Evolutionary conservation across 2,113 vertebrate genomes (phyloP).

Genomic region (Pelodiscus sinensis): DNA sequence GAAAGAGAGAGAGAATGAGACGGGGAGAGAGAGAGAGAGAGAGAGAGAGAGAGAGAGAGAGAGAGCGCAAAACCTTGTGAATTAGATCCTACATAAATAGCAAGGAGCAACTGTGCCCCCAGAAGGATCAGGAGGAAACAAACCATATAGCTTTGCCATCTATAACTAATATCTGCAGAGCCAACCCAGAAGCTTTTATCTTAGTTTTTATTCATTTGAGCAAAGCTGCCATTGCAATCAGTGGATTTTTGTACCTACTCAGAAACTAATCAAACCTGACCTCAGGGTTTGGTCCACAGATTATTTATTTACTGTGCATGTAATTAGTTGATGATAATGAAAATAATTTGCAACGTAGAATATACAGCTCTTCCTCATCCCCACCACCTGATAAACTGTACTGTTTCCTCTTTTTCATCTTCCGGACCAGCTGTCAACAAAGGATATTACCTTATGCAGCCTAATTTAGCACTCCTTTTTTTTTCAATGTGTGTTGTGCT

Average conservation of each 20-base stretch:
- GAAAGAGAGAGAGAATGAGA: neutral
- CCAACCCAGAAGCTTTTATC: neutral
- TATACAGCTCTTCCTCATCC: conserved; percentile 9
- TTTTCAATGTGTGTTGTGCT: conserved; percentile 19
- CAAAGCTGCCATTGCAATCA: neutral
- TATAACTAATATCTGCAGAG: neutral
- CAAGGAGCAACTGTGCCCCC: neutral
- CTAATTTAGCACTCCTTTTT: neutral
- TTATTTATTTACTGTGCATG: neutral
- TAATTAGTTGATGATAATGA: neutral
- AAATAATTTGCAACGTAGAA: conserved; percentile 1
- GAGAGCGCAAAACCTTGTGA: neutral
- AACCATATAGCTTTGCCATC: accelerated
- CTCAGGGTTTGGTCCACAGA: neutral
- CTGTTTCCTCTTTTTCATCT: neutral
- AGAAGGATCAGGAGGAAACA: neutral
- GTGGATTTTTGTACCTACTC: neutral
- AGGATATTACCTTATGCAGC: neutral
- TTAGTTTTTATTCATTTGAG: neutral
- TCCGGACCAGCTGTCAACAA: neutral
- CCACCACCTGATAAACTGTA: neutral
- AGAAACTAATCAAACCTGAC: neutral
- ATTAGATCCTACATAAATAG: neutral
- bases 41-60: neutral
- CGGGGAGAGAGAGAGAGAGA: neutral